phyloP scores from a whole-genome alignment of 2,113 vertebrate species.

The Phainopepla nitens region DNA sequence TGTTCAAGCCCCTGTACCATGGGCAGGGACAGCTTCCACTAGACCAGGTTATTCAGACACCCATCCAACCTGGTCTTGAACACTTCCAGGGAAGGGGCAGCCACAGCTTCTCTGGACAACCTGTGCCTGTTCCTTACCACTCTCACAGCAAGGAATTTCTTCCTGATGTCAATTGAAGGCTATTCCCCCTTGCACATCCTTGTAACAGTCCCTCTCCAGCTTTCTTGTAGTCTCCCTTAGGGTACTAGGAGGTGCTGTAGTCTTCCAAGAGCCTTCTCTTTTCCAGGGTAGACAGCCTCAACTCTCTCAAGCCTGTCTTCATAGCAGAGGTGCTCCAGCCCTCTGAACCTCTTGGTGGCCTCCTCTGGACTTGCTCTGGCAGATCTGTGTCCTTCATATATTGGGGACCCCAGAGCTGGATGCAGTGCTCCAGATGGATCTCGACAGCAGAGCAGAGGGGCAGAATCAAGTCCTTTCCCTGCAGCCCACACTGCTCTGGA shows the following conservation, averaged over 20 bases:
- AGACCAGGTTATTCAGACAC: neutral
- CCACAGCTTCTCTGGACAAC: neutral
- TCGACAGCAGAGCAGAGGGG: neutral
- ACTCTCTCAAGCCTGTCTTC: neutral
- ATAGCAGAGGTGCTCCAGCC: neutral
- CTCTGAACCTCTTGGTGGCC: neutral
- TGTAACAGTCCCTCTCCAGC: neutral
- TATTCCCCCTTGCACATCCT: neutral
- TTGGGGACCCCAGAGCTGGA: no score
- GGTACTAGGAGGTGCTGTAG: neutral
- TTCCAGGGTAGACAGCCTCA: neutral
- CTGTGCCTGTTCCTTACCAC: neutral
- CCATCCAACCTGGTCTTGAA: neutral
- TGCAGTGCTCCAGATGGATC: neutral
- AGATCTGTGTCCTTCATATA: neutral
- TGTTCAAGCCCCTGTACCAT: accelerated
- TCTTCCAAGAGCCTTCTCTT: neutral
- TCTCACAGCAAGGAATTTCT: neutral
- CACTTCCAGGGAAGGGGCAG: neutral
- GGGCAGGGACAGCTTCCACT: neutral
- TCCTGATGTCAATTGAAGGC: neutral
- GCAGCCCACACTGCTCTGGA: neutral
- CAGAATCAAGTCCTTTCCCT: neutral
- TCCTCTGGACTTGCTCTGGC: neutral
- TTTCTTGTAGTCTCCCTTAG: neutral